Evolutionary conservation across 1,140 invertebrate genomes (phyloP).

Genomic region (Zelostemma sp.): DNA sequence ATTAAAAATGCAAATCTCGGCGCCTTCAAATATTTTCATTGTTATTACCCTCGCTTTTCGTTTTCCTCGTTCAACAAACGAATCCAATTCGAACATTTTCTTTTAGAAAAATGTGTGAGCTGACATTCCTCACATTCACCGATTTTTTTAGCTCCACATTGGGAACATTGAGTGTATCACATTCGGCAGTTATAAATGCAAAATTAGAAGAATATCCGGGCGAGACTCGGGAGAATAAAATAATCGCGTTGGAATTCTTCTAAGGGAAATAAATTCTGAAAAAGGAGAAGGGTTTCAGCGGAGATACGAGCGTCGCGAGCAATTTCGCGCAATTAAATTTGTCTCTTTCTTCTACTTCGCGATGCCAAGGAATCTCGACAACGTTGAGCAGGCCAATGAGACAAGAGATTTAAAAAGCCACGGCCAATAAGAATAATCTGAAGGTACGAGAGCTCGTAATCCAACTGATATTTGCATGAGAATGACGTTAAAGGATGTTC

Average conservation of each 20-base stretch:
- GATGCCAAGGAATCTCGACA: slow-evolving; percentile 31
- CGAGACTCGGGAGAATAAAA: slow-evolving; percentile 9
- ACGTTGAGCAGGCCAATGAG: slow-evolving; percentile 45
- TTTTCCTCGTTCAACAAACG: background rate
- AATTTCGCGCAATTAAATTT: slow-evolving; percentile 48
- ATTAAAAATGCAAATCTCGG: slow-evolving; percentile 7
- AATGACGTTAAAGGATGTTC: slow-evolving; percentile 63
- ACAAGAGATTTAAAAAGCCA: slow-evolving; percentile 51
- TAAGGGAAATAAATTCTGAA: slow-evolving; percentile 25
- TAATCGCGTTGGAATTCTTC: slow-evolving; percentile 10
- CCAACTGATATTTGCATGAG: slow-evolving; percentile 63
- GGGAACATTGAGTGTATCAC: background rate
- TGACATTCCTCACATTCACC: no score
- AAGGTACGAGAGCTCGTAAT: slow-evolving; percentile 62
- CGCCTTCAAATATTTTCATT: slow-evolving; percentile 6
- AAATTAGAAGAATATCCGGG: background rate
- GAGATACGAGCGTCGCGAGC: slow-evolving; percentile 32
- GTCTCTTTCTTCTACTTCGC: slow-evolving; percentile 19
- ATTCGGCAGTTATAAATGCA: slow-evolving; percentile 3
- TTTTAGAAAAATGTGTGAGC: background rate
- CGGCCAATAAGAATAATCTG: slow-evolving; percentile 62
- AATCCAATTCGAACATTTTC: background rate
- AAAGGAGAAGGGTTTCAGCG: slow-evolving; percentile 10
- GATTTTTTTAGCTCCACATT: no score
- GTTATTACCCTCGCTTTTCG: background rate